phyloP scores from a whole-genome alignment of 2,797 vertebrate species.

The Champsocephalus gunnari region DNA sequence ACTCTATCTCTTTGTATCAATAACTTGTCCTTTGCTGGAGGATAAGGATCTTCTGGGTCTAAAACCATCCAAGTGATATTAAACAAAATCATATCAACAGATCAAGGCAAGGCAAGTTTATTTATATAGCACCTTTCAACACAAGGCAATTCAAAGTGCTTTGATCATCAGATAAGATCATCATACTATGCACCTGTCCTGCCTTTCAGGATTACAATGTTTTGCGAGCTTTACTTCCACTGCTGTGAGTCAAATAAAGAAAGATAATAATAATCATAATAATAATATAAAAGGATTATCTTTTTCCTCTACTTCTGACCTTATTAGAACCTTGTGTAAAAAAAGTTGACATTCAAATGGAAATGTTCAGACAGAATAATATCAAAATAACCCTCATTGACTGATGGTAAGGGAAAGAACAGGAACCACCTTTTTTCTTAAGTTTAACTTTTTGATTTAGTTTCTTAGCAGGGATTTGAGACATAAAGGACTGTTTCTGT shows the following conservation, averaged over 20 bases:
- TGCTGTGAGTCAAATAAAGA: background rate
- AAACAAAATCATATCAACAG: too few relatives aligned
- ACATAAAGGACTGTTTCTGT: background rate
- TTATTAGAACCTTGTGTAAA: too few relatives aligned
- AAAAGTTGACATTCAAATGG: too few relatives aligned
- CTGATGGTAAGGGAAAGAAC: background rate
- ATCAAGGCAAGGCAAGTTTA: too few relatives aligned
- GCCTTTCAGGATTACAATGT: background rate
- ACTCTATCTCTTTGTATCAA: conserved; percentile 10
- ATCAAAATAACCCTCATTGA: background rate
- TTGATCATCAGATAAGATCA: background rate
- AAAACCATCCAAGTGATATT: conserved; percentile 11
- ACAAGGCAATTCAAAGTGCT: too few relatives aligned
- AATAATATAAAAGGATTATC: background rate
- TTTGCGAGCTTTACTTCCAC: background rate
- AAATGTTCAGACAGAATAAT: background rate
- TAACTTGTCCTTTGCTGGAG: conserved; percentile 10
- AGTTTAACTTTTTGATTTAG: background rate
- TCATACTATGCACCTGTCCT: conserved; percentile 4
- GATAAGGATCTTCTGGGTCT: conserved; percentile 34
- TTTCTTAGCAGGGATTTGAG: background rate
- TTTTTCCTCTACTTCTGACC: background rate
- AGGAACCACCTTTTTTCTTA: background rate
- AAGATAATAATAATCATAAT: background rate
- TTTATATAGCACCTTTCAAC: too few relatives aligned